Percentiles rank a stretch among this genome's conserved stretches.
phyloP scores from a whole-genome alignment of 2,113 vertebrate genomes.

The Struthidea cinerea region DNA sequence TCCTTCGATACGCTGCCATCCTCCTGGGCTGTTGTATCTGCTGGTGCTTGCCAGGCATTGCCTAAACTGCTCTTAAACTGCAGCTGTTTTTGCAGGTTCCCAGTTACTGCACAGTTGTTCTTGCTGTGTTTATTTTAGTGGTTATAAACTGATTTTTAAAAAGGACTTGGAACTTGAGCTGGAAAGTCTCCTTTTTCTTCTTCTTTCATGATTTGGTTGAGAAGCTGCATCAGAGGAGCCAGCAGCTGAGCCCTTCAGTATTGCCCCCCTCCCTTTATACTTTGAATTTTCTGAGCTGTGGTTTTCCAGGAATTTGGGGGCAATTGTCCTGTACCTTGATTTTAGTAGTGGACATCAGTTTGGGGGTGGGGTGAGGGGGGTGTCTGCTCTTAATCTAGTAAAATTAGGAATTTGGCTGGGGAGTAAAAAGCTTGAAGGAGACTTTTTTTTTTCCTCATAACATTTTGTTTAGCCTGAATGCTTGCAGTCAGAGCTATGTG shows the following conservation, averaged over 20 bases:
- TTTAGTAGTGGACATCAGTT: neutral
- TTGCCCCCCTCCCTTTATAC: neutral
- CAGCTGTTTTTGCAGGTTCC: slow-evolving; percentile 58
- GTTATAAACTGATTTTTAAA: slow-evolving; percentile 56
- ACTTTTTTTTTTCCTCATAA: neutral
- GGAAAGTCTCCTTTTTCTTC: slow-evolving; percentile 22
- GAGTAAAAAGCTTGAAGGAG: neutral
- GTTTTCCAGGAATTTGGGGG: neutral
- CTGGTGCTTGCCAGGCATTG: neutral
- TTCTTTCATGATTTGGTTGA: neutral
- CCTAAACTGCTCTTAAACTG: neutral
- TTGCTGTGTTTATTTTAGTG: slow-evolving; percentile 52
- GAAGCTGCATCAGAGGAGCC: neutral
- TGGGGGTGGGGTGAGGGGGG: neutral
- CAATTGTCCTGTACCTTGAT: neutral
- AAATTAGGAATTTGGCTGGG: neutral
- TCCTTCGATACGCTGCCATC: neutral
- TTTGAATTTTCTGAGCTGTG: neutral
- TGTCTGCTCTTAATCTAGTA: neutral
- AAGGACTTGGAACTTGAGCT: slow-evolving; percentile 35
- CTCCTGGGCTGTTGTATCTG: neutral
- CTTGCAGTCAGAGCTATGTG: neutral
- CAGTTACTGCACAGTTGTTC: slow-evolving; percentile 44
- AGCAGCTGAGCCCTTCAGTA: neutral
- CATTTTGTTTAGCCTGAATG: neutral